phyloP scores from a whole-genome alignment of 2,888 invertebrate species.

The Phaonia tiefii region DNA sequence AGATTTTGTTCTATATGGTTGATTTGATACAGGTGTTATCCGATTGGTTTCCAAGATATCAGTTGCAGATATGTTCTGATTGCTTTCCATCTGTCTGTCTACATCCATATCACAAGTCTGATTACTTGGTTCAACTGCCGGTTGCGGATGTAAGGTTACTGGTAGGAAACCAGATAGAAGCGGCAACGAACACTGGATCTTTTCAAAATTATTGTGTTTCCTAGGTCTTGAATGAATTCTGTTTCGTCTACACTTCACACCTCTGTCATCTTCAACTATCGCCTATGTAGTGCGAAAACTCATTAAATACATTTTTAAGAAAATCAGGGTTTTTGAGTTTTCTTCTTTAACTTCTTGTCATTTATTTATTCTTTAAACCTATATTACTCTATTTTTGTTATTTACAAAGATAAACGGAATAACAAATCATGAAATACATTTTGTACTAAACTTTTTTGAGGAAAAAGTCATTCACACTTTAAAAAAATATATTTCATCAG shows the following conservation, averaged over 20 bases:
- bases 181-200: neutral
- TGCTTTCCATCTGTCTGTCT: neutral
- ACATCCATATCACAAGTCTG: neutral
- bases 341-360: no score
- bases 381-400: no score
- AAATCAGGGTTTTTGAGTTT: no score
- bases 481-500: no score
- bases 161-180: neutral
- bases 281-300: no score
- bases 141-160: neutral
- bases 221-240: conserved; percentile 23
- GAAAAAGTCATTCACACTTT: no score
- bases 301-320: no score
- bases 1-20: conserved; percentile 6
- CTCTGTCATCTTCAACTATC: conserved; percentile 17
- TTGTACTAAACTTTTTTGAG: no score
- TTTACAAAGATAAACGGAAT: no score
- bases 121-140: neutral
- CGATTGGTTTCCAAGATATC: neutral
- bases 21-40: neutral
- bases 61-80: neutral
- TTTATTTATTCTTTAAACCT: no score
- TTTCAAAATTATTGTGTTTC: conserved; percentile 10
- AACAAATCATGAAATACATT: no score
- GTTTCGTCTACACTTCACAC: conserved; percentile 28